These are phyloP conservation scores for Noctua janthina DNA, from an alignment of 2,888 invertebrate genomes.

Conservation along the genomic window DNA sequence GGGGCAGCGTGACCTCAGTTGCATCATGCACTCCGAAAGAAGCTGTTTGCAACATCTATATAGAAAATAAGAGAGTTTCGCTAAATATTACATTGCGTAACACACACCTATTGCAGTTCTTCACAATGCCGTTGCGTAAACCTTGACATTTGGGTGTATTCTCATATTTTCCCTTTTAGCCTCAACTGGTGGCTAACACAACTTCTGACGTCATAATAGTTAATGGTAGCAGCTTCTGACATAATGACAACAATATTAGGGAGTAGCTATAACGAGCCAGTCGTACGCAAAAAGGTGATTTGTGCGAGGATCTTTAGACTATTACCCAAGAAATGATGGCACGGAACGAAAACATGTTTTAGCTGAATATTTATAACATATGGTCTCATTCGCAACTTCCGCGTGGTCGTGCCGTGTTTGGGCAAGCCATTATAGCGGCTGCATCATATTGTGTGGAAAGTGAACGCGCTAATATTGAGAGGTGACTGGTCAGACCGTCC, in stretches of 20 bases:
- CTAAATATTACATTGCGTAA: slow-evolving; percentile 86
- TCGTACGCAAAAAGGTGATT: slow-evolving; percentile 60
- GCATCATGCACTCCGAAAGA: slow-evolving; percentile 83
- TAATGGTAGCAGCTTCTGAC: slow-evolving; percentile 47
- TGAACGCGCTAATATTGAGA: slow-evolving; percentile 49
- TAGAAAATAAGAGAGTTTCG: slow-evolving; percentile 85
- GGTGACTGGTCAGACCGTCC: slow-evolving; percentile 37
- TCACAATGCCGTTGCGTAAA: slow-evolving; percentile 83
- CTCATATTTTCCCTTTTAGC: slow-evolving; percentile 74
- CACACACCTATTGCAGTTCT: slow-evolving; percentile 76
- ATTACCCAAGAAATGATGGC: slow-evolving; percentile 67
- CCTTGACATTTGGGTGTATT: slow-evolving; percentile 80
- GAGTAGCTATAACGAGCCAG: slow-evolving; percentile 23
- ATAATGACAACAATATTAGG: slow-evolving; percentile 55
- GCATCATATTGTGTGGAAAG: slow-evolving; percentile 64
- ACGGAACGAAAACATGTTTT: slow-evolving; percentile 73
- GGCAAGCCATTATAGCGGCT: slow-evolving; percentile 71
- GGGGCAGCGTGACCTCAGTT: slow-evolving; percentile 85
- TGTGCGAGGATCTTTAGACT: slow-evolving; percentile 59
- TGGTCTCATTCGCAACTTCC: slow-evolving; percentile 79
- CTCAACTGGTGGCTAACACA: slow-evolving; percentile 16
- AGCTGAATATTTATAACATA: slow-evolving; percentile 79
- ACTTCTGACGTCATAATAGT: slow-evolving; percentile 48
- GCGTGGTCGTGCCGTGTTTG: slow-evolving; percentile 72
- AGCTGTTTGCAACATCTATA: slow-evolving; percentile 84